These are phyloP conservation scores for Addax nasomaculatus DNA, from an alignment of 2,113 vertebrate genomes.

Conservation along the genomic window DNA sequence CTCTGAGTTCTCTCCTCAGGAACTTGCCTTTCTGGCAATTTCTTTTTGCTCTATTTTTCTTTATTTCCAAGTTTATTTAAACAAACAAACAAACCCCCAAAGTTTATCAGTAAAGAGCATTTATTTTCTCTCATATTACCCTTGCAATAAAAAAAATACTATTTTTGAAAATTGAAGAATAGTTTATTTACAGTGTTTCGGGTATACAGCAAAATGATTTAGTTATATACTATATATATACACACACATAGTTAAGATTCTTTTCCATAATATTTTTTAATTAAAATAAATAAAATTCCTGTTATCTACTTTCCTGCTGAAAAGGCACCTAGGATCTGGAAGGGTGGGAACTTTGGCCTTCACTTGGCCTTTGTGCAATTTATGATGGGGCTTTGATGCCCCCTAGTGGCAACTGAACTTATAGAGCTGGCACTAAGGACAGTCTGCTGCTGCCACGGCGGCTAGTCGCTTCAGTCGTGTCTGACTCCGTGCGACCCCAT, in stretches of 20 bases:
- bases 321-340: background rate
- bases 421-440: background rate
- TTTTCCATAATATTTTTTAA: background rate
- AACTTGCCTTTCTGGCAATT: background rate
- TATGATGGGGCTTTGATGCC: conserved; percentile 5
- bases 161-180: background rate
- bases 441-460: no score
- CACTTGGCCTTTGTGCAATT: background rate
- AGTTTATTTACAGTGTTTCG: background rate
- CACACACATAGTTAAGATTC: background rate
- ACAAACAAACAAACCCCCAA: background rate
- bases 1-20: background rate
- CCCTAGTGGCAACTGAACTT: conserved; percentile 9
- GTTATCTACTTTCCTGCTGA: background rate
- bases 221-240: background rate
- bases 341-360: background rate
- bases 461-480: background rate
- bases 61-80: background rate
- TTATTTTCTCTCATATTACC: background rate
- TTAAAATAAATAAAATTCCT: background rate
- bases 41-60: conserved; percentile 14
- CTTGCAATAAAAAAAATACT: background rate
- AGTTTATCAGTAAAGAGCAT: background rate
- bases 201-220: background rate
- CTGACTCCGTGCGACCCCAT: background rate